Conservation (phyloP, 2,888 invertebrate genomes). For the Machimus rusticus region DNA sequence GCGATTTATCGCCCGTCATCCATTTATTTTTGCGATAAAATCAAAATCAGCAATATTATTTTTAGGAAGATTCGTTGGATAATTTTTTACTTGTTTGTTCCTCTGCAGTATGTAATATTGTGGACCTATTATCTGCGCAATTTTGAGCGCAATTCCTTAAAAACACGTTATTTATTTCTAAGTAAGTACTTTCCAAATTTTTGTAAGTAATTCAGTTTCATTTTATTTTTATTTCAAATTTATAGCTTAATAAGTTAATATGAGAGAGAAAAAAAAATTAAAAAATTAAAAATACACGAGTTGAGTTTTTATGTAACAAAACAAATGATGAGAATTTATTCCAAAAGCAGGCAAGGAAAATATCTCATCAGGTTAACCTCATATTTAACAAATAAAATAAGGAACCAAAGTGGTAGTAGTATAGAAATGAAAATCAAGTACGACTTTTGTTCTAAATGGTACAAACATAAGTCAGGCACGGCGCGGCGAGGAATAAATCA, state of each 20-base stretch:
- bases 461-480: no score
- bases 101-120: no score
- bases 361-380: background rate
- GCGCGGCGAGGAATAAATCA: no score
- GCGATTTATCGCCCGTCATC: background rate
- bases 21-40: conserved; percentile 13
- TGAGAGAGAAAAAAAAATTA: no score
- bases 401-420: background rate
- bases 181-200: background rate
- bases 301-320: no score
- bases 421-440: no score
- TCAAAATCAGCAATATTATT: background rate
- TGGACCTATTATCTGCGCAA: background rate
- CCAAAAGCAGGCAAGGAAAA: background rate
- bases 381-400: background rate
- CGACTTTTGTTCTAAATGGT: no score
- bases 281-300: no score
- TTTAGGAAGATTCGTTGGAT: background rate
- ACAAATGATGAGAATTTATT: background rate
- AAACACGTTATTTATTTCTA: background rate
- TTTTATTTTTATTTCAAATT: background rate
- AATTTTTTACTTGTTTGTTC: background rate
- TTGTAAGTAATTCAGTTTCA: background rate
- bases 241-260: background rate
- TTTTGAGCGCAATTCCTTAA: background rate